Base-by-base conservation (phyloP, 2,113 vertebrate species). In the Acrocephalus arundinaceus region DNA sequence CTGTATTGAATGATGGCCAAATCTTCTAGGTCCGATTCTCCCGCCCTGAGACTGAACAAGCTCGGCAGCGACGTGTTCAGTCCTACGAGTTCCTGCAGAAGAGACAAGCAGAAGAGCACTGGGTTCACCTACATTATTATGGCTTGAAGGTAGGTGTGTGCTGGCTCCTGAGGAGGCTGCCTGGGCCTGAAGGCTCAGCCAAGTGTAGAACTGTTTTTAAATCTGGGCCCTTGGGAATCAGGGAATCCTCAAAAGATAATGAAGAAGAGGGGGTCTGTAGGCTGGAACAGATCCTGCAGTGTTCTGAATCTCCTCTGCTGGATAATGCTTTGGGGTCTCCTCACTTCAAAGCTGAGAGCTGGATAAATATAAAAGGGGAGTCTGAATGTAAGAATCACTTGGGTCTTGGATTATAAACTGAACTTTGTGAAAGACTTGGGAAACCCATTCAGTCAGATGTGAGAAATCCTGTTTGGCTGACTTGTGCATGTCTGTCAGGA, bases 21-120 rank as follows among this genome's bases (percentile, higher is more conserved):
- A 80, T 86, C 28, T 91, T 58, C 5, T 74, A 99, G 99, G 99
- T 99, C 67, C 98, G 99, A 68, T 99, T 99, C 92, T 98, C 99
- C 13, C 98, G 99, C 33, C 99, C 99, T 0, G 99, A 99, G 96
- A 98, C 98, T 0, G 99, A 99, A 74, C 99, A 99, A 95, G 99
- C 99, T 62, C 98, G 99, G 6, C 99, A 99, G 94, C 98, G 99
- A 11, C 98, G 99, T 2, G 98, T 98, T 77, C 99, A 99, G 96
- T 99, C 99, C 5, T 99, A 99, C 0, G 99, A 99, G 95, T 99
- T 99, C 96, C 97, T 99, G 90, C 99, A 99, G 97, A 99, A 99
- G 98, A 99, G 99, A 96, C 99, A 99, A 24, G 99, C 99, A 0
- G 99, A 99, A 68, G 99, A 99, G 68, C 99, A 99, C 19, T 99